phyloP scores from a whole-genome alignment of 1,140 invertebrate species.

The Drosophila carrolli region DNA sequence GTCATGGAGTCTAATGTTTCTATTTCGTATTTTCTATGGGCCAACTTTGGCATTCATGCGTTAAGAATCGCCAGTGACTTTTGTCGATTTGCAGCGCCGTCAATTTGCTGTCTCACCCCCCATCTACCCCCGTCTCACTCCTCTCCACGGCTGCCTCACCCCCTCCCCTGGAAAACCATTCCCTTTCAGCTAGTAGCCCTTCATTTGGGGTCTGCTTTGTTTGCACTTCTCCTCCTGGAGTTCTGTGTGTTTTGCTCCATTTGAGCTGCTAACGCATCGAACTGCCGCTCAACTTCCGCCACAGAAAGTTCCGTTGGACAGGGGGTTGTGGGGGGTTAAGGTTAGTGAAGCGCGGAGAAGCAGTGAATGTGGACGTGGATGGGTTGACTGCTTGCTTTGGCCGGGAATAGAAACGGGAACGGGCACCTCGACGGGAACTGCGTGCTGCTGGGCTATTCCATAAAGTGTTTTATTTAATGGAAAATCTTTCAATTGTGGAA shows the following conservation, averaged over 20 bases:
- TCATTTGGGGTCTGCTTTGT: conserved; percentile 77
- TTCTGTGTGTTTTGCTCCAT: conserved; percentile 77
- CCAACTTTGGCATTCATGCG: conserved; percentile 71
- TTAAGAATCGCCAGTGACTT: conserved; percentile 67
- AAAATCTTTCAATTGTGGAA: conserved; percentile 83
- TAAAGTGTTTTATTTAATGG: conserved; percentile 84
- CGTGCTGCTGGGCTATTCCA: conserved; percentile 77
- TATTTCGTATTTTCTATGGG: conserved; percentile 45
- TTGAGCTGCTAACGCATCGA: conserved; percentile 65
- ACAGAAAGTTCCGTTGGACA: conserved; percentile 6
- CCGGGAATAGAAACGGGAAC: conserved; percentile 8
- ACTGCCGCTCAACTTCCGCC: conserved; percentile 67
- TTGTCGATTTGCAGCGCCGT: conserved; percentile 74
- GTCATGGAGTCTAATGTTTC: neutral
- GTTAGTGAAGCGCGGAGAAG: conserved; percentile 56
- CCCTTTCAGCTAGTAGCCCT: conserved; percentile 42
- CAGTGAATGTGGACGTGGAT: conserved; percentile 44
- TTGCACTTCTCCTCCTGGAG: conserved; percentile 60
- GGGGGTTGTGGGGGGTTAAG: conserved; percentile 26
- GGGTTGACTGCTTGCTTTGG: conserved; percentile 57
- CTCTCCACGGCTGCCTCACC: neutral
- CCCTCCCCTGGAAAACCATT: neutral
- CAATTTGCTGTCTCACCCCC: conserved; percentile 62
- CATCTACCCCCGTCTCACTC: conserved; percentile 1
- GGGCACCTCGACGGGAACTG: conserved; percentile 32